These are phyloP conservation scores for Aporophyla lueneburgensis DNA, from an alignment of 2,888 invertebrate species.

Conservation along the genomic window DNA sequence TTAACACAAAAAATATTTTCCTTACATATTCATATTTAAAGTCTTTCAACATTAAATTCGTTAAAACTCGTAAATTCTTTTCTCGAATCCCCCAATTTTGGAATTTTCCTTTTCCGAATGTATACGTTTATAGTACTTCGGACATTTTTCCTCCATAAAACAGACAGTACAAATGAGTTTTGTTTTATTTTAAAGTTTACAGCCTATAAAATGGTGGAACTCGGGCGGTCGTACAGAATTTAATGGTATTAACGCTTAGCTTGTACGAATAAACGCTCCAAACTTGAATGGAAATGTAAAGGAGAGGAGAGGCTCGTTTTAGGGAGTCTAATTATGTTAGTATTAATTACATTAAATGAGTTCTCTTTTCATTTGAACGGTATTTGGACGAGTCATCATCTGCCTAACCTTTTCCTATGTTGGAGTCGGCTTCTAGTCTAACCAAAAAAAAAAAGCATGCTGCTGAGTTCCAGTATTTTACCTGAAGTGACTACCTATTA, in stretches of 20 bases:
- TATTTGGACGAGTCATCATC: no score
- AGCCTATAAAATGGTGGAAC: constrained; percentile 68
- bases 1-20: constrained; percentile 14
- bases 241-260: constrained; percentile 64
- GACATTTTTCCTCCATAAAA: constrained; percentile 59
- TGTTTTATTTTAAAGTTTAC: constrained; percentile 71
- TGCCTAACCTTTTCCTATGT: no score
- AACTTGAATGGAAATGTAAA: constrained; percentile 37
- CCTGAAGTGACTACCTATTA: no score
- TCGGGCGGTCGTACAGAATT: constrained; percentile 60
- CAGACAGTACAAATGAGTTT: constrained; percentile 65
- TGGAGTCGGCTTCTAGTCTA: no score
- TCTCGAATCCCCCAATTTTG: constrained; percentile 38
- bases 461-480: no score
- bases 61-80: constrained; percentile 56
- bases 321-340: constrained; percentile 16
- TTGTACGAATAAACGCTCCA: constrained; percentile 46
- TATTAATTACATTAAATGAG: neutral
- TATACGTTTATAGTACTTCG: constrained; percentile 42
- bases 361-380: neutral
- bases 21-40: constrained; percentile 55
- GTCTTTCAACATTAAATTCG: constrained; percentile 53
- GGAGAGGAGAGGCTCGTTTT: neutral
- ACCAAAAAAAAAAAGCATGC: no score
- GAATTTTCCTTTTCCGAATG: constrained; percentile 41